A percentile compares a stretch with the other conserved stretches of the same genome.
phyloP scores from a whole-genome alignment of 2,888 invertebrate species.

The Cheilosia urbana region DNA sequence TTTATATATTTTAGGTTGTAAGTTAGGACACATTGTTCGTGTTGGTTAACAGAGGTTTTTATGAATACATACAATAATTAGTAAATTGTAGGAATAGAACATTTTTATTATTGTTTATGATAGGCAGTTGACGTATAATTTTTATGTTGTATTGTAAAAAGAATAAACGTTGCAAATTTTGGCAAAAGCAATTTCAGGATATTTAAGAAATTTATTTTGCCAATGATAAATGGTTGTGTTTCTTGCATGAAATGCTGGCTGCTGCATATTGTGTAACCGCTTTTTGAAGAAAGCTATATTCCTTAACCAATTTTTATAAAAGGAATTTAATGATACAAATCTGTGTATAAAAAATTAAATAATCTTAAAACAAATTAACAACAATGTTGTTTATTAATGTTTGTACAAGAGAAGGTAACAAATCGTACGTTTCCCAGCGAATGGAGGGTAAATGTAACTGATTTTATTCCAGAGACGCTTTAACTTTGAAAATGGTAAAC shows the following conservation, averaged over 20 bases:
- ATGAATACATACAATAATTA: neutral
- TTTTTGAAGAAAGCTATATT: slow-evolving; percentile 74
- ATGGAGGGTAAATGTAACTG: slow-evolving; percentile 23
- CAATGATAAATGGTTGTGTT: slow-evolving; percentile 76
- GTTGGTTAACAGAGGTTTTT: slow-evolving; percentile 24
- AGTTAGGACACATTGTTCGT: slow-evolving; percentile 43
- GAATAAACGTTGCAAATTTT: slow-evolving; percentile 43
- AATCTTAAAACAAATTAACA: slow-evolving; percentile 16
- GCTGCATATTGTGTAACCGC: slow-evolving; percentile 80
- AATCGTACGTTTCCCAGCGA: slow-evolving; percentile 25
- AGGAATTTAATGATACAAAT: slow-evolving; percentile 36
- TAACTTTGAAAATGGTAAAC: slow-evolving; percentile 50
- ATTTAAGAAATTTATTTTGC: slow-evolving; percentile 66
- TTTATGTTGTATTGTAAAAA: slow-evolving; percentile 35
- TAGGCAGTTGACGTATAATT: slow-evolving; percentile 56
- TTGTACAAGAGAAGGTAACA: slow-evolving; percentile 41
- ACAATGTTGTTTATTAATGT: slow-evolving; percentile 37
- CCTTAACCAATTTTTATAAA: slow-evolving; percentile 38
- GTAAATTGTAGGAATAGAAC: slow-evolving; percentile 54
- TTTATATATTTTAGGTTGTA: slow-evolving; percentile 14
- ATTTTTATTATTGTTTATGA: slow-evolving; percentile 38
- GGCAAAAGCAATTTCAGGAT: slow-evolving; percentile 63
- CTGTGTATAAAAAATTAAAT: slow-evolving; percentile 34
- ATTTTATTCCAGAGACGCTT: slow-evolving; percentile 4
- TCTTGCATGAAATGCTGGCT: slow-evolving; percentile 83